These are phyloP conservation scores for Tarsius wallacei DNA, from an alignment of 2,797 vertebrate species.

Conservation along the genomic window DNA sequence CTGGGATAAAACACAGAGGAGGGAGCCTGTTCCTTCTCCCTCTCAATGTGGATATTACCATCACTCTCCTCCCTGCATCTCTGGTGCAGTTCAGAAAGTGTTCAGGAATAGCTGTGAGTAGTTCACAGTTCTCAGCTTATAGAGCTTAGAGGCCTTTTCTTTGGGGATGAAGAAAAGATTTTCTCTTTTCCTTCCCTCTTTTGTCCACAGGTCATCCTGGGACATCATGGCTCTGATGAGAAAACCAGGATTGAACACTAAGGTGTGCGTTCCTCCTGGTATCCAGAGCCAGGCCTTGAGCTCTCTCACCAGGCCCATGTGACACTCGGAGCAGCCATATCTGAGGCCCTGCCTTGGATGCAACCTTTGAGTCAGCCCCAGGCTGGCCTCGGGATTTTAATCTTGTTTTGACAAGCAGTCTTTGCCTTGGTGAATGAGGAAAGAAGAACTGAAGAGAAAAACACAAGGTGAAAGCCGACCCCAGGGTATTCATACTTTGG, in stretches of 20 bases:
- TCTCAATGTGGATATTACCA: constrained; percentile 58
- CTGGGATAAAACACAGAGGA: neutral
- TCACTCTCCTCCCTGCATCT: neutral
- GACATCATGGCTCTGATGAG: constrained; percentile 46
- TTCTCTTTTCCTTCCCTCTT: neutral
- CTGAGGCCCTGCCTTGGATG: neutral
- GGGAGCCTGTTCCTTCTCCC: neutral
- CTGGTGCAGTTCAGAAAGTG: neutral
- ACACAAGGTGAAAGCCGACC: neutral
- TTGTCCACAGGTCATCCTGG: neutral
- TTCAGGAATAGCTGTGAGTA: neutral
- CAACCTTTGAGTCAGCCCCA: neutral
- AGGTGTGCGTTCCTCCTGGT: neutral
- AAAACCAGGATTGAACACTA: constrained; percentile 50
- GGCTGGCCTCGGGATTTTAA: neutral
- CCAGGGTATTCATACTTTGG: neutral
- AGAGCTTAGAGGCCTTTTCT: neutral
- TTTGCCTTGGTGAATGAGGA: neutral
- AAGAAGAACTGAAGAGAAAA: constrained; percentile 9
- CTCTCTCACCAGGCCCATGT: neutral
- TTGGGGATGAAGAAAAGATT: neutral
- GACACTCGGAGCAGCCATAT: fast-evolving
- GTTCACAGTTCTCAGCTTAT: neutral
- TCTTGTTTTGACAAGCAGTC: constrained; percentile 32
- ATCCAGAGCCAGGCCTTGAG: neutral